Base-by-base conservation (phyloP, 2,797 vertebrate genomes). In the Margarornis squamiger region DNA sequence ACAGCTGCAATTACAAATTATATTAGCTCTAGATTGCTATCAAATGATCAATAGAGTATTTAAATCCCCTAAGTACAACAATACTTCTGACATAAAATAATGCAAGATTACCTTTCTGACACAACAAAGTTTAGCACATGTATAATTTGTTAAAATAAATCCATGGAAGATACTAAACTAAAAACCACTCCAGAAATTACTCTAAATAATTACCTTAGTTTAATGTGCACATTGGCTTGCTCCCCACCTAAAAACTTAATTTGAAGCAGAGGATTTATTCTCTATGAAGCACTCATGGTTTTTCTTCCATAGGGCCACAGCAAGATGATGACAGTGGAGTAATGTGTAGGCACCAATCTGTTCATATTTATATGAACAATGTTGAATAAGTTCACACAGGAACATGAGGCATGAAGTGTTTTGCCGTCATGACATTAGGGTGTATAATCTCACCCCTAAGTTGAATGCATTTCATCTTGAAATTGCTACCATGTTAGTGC, bases 101-200 rank as follows among this genome's bases (percentile, higher is more conserved):
- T 52, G 57, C 68, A 93, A 61, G 70, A 70, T 51, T 70, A 72
- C 52, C 9, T 30, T 95, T 94, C 71, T 29, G 19, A 32, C 45
- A 61, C 27, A 91, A 46, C 80, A 95, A 93, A 95, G 52, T 78
- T 86, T 72, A 77, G 41, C 59, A 39, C 32, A 55, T 30, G 26
- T 19, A 95, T 38, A 85, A 91, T 86, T 66, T 21, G 7, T 78
- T 80, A 91, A 95, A 97, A 94, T 54, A 75, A 29, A 94, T 80
- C 32, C 61, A 74, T 29, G 29, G 68, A 93, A 90, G 52, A 82
- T 16, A 79, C 9, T 79, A 91, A 96, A 65, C 2, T 3, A 93
- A 95, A 93, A 78, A 78, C 26, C 20, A 72, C 29, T 62, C 22
- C 5, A 77, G 43, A 83, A 74, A 77, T 36, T 70, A 23, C 4